Evolutionary conservation across 1,140 invertebrate species (phyloP).

Genomic region (Drosophila azteca): DNA sequence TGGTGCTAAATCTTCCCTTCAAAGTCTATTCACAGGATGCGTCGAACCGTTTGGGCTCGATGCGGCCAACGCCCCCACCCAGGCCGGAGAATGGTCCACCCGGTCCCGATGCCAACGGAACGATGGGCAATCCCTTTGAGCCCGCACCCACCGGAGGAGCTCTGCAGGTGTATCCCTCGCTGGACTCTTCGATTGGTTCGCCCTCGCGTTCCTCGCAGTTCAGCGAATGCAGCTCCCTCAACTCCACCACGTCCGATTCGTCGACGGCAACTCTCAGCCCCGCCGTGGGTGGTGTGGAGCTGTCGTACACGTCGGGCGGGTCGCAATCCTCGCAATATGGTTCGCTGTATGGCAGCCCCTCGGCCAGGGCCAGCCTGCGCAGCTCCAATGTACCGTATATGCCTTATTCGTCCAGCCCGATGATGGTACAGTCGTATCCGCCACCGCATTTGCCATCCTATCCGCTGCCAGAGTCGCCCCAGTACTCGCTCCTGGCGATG

Average conservation of each 20-base stretch:
- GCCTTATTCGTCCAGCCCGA: slow-evolving; percentile 76
- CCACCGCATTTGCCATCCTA: slow-evolving; percentile 68
- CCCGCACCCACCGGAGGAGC: slow-evolving; percentile 22
- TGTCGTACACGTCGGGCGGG: slow-evolving; percentile 68
- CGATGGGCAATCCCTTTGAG: slow-evolving; percentile 68
- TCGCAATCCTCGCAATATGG: slow-evolving; percentile 76
- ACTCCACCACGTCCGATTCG: slow-evolving; percentile 77
- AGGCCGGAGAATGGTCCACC: slow-evolving; percentile 63
- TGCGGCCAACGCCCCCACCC: slow-evolving; percentile 59
- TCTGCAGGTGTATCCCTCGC: slow-evolving; percentile 51
- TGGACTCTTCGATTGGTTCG: slow-evolving; percentile 79
- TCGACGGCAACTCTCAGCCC: slow-evolving; percentile 73
- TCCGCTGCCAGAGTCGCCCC: slow-evolving; percentile 68
- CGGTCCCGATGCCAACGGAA: slow-evolving; percentile 42
- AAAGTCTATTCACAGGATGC: slow-evolving; percentile 73
- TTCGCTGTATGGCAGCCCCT: slow-evolving; percentile 73
- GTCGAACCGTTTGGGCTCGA: slow-evolving; percentile 28
- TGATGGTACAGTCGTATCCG: slow-evolving; percentile 76
- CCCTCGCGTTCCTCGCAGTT: slow-evolving; percentile 78
- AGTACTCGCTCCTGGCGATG: slow-evolving; percentile 55
- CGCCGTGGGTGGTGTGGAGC: slow-evolving; percentile 57
- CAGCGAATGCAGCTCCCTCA: slow-evolving; percentile 76
- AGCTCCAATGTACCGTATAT: slow-evolving; percentile 75
- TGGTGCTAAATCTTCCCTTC: slow-evolving; percentile 75
- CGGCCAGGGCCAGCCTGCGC: slow-evolving; percentile 61